Base-by-base conservation (phyloP, 2,888 invertebrate genomes). In the Ophion costatus region DNA sequence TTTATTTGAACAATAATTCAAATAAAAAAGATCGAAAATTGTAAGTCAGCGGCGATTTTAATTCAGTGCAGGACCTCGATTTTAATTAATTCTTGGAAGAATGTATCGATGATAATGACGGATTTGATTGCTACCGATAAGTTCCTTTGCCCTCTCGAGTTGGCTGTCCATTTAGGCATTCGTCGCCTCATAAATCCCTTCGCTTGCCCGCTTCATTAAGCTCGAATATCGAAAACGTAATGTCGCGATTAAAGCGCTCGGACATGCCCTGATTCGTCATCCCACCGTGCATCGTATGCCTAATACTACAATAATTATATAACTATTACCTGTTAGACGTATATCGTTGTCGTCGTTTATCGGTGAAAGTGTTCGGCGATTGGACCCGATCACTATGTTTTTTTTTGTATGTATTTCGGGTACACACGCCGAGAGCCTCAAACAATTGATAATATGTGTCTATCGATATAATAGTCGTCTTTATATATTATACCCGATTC, bases 281-380 rank as follows among this genome's bases (percentile, higher is more conserved):
- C 24, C 59, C 64, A 77, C 57, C 69, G 38, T 51, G 67, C 80
- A 80, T 69, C 77, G 80, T 85, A 82, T 85, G 85, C 85, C 85
- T 85, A 82, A 79, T 67, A 66, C 63, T 80, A 80, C 73, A 70
- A 82, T 73, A 80, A 82, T 80, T 79, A 79, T 84, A 74, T 77
- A 80, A 84, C 59, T 82, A 82, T 79, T 80, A 85, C 82, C 77
- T 85, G 82, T 85, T 85, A 85, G 85, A 82, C 85, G 85, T 85
- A 82, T 80, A 57, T 85, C 85, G 82, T 85, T 85, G 82, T 85
- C 80, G 85, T 85, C 85, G 82, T 85, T 76, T 82, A 77, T 77
- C 82, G 82, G 85, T 85, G 82, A 85, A 82, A 80, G 67, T 76
- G 80, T 85, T 74, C 64, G 76, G 80, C 82, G 77, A 82, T 45